Evolutionary conservation across 2,888 invertebrate species (phyloP).

Genomic region (Schizotus pectinicornis): DNA sequence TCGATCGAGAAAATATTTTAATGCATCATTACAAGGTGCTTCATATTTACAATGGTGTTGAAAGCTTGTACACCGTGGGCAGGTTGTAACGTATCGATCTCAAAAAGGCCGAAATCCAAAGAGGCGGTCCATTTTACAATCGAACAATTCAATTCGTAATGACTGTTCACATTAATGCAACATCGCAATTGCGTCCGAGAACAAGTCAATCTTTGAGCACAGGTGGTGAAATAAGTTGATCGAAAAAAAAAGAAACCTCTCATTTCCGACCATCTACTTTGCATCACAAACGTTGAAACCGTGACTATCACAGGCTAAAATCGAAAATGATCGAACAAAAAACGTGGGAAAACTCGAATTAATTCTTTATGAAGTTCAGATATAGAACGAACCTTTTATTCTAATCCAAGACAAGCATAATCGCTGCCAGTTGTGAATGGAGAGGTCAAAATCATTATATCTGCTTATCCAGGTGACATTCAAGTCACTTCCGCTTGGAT

Average conservation of each 20-base stretch:
- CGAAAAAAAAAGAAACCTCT: constrained; percentile 1
- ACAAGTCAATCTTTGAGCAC: too few relatives aligned
- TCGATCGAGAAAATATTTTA: constrained; percentile 34
- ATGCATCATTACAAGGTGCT: constrained; percentile 34
- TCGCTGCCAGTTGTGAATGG: constrained; percentile 26
- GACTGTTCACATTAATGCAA: neutral
- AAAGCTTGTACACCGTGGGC: constrained; percentile 33
- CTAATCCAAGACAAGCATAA: constrained; percentile 25
- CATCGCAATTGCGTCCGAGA: too few relatives aligned
- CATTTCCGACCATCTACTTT: constrained; percentile 16
- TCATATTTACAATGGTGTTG: constrained; percentile 36
- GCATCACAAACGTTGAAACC: constrained; percentile 27
- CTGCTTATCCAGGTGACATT: constrained; percentile 52
- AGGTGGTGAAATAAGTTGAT: too few relatives aligned
- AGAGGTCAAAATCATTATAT: constrained; percentile 51
- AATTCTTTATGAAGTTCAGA: constrained; percentile 35
- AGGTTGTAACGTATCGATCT: constrained; percentile 18
- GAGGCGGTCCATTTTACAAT: constrained; percentile 31
- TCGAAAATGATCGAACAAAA: constrained; percentile 44
- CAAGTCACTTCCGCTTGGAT: constrained; percentile 54
- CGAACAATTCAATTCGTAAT: constrained; percentile 25
- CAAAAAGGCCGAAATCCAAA: constrained; percentile 35
- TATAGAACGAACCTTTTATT: constrained; percentile 42
- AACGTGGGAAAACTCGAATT: constrained; percentile 46
- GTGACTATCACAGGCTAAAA: constrained; percentile 49